These are phyloP conservation scores for Corythornis vintsioides DNA, from an alignment of 2,113 vertebrate species.

Conservation along the genomic window DNA sequence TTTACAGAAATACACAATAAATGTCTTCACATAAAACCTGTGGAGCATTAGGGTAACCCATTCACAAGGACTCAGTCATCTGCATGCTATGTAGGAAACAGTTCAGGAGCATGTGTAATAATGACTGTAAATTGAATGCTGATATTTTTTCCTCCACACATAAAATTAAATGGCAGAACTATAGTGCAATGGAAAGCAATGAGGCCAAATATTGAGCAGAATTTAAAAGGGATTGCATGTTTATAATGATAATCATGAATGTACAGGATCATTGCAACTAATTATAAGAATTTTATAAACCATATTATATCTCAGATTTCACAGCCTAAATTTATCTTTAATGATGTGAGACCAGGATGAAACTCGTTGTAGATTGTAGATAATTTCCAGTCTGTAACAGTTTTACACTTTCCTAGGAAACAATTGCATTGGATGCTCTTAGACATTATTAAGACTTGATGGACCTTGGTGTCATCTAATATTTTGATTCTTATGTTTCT, in stretches of 20 bases:
- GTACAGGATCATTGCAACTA: not conserved
- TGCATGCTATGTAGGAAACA: not conserved
- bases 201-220: not conserved
- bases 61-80: not conserved
- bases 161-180: not conserved
- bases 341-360: not conserved
- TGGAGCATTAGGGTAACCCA: not conserved
- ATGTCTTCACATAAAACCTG: not conserved
- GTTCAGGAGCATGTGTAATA: not conserved
- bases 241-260: not conserved
- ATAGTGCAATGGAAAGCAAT: not conserved
- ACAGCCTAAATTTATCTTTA: not conserved
- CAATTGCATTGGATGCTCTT: not conserved
- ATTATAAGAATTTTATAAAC: not conserved
- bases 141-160: not conserved
- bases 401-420: not conserved
- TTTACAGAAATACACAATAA: not conserved
- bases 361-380: not conserved
- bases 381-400: not conserved
- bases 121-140: not conserved
- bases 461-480: not conserved
- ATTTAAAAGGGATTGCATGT: not conserved
- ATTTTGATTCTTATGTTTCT: not conserved
- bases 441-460: not conserved
- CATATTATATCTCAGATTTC: not conserved